Conservation (phyloP, 2,888 invertebrate species). For the Cabera pusaria region DNA sequence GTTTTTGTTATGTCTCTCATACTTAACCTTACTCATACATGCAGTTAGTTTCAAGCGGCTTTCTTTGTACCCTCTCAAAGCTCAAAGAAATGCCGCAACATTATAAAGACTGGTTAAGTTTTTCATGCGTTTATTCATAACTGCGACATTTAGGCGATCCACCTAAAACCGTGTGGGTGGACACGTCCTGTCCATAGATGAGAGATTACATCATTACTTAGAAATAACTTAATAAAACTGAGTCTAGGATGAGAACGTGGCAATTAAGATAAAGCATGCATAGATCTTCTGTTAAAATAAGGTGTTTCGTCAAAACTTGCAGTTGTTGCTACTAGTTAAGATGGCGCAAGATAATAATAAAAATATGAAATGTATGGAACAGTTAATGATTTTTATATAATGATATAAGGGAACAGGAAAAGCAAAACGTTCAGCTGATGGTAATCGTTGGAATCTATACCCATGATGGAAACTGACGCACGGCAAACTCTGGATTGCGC, state of each 20-base stretch:
- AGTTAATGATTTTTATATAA: too few relatives aligned
- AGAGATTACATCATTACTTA: constrained; percentile 57
- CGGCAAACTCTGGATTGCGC: too few relatives aligned
- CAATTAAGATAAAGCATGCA: constrained; percentile 51
- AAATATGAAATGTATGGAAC: too few relatives aligned
- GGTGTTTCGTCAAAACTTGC: constrained; percentile 21
- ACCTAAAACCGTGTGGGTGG: constrained; percentile 38
- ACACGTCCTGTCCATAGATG: constrained; percentile 47
- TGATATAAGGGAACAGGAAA: too few relatives aligned
- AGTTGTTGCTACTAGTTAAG: constrained; percentile 12
- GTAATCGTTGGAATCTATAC: too few relatives aligned
- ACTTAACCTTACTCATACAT: too few relatives aligned
- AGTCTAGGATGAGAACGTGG: constrained; percentile 48
- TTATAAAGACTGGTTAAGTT: constrained; percentile 16
- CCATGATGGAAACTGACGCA: too few relatives aligned
- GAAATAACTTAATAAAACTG: constrained; percentile 38
- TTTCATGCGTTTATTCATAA: constrained; percentile 21
- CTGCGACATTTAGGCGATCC: constrained; percentile 20
- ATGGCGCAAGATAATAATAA: not conserved
- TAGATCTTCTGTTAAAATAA: constrained; percentile 24
- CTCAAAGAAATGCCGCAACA: constrained; percentile 6
- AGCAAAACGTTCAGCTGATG: too few relatives aligned
- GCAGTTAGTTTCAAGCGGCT: too few relatives aligned
- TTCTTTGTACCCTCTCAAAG: constrained; percentile 18
- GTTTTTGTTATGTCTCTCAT: too few relatives aligned